These are phyloP conservation scores for Andrena haemorrhoa DNA, from an alignment of 2,888 invertebrate genomes.

Conservation along the genomic window DNA sequence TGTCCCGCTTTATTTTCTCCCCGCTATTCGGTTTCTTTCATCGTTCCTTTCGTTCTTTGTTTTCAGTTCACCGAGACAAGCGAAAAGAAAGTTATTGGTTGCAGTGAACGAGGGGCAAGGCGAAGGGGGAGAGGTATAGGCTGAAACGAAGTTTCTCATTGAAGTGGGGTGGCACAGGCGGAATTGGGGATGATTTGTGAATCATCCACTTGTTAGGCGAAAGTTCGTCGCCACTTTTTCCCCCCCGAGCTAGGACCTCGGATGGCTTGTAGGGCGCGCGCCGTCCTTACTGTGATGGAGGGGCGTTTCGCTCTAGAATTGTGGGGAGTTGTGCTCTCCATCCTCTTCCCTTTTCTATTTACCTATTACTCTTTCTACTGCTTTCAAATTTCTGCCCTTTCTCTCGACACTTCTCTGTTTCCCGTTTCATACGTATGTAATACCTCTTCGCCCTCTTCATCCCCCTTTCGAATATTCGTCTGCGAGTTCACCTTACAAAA, in stretches of 20 bases:
- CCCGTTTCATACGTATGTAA: background rate
- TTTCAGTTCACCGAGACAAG: conserved; percentile 58
- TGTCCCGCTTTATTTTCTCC: conserved; percentile 17
- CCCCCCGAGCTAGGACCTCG: conserved; percentile 56
- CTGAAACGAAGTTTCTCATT: conserved; percentile 69
- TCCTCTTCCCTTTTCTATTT: conserved; percentile 3
- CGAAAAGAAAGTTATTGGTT: conserved; percentile 65
- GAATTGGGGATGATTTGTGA: conserved; percentile 81
- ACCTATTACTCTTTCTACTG: conserved; percentile 8
- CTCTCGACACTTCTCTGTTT: conserved; percentile 5
- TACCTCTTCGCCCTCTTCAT: background rate
- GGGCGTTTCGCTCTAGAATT: conserved; percentile 45
- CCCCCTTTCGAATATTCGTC: background rate
- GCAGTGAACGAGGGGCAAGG: conserved; percentile 14
- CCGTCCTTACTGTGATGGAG: conserved; percentile 10
- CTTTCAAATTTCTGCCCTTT: conserved; percentile 21
- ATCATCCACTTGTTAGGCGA: conserved; percentile 83
- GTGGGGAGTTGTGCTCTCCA: conserved; percentile 14
- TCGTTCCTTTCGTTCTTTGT: conserved; percentile 33
- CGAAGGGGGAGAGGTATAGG: conserved; percentile 42
- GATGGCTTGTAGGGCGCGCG: conserved; percentile 58
- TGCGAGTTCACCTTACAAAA: too few species aligned
- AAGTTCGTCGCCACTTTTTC: conserved; percentile 77
- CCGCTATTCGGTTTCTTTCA: background rate
- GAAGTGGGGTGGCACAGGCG: conserved; percentile 38